Evolutionary conservation across 2,797 vertebrate genomes (phyloP), one percentile per base, ranked within the genome.

Genomic region (Tangara arthus): DNA sequence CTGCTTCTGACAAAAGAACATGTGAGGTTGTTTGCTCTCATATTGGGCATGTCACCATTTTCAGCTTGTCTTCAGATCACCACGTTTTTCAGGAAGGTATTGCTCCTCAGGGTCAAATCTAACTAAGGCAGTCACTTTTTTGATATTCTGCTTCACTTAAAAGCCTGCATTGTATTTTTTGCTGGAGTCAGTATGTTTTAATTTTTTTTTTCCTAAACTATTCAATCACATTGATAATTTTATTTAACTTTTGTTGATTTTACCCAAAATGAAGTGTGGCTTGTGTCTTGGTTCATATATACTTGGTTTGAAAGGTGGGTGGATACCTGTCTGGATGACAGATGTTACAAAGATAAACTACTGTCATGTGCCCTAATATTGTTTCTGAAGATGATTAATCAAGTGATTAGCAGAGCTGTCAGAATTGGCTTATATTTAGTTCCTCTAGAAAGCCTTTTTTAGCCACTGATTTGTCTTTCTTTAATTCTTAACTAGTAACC

Each of bases 341-440:
- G 77, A 65, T 75, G 49, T 91, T 93, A 79, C 78, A 76, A 68
- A 90, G 82, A 85, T 79, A 89, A 94, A 91, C 83, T 92, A 26
- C 66, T 92, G 35, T 84, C 55, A 72, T 41, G 26, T 52, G 27
- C 75, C 42, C 39, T 93, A 70, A 84, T 59, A 84, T 63, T 87
- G 28, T 89, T 88, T 87, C 71, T 89, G 68, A 66, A 89, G 55
- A 34, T 82, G 56, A 92, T 95, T 95, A 93, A 87, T 89, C 60
- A 87, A 87, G 60, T 73, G 39, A 90, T 90, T 93, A 90, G 64
- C 42, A 64, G 37, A 87, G 19, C n/a, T 90, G 70, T 72, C 69
- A 93, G 81, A 94, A 90, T 90, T 92, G 69, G 56, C 52, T 94
- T 77, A 23, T 66, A 73, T 92, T 72, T 87, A 79, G 87, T 90